These are phyloP conservation scores for Agelas oroides DNA, from an alignment of 37 sponge, comb jelly and placozoan species.

Conservation along the genomic window DNA sequence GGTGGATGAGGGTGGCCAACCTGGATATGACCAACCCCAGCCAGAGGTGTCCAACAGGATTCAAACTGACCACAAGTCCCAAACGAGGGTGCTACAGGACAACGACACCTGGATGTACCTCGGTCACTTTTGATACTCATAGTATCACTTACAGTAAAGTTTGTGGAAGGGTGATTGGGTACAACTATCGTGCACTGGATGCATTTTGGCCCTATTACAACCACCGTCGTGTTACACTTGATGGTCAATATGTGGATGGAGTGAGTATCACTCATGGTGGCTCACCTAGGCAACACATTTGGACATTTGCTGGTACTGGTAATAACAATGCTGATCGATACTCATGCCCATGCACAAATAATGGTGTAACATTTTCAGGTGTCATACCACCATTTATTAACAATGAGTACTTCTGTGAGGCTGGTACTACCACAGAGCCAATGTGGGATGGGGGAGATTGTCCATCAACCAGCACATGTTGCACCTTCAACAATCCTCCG, in stretches of 20 bases:
- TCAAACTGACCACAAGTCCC: background rate
- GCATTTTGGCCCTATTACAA: constrained; percentile 5
- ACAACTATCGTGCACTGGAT: constrained; percentile 8
- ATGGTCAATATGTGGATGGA: constrained; percentile 23
- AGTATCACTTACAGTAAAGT: constrained; percentile 9
- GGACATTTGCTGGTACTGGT: constrained; percentile 27
- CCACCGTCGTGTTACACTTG: background rate
- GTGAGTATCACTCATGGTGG: constrained; percentile 48
- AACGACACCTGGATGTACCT: background rate
- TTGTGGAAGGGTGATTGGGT: constrained; percentile 38
- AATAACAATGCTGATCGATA: background rate
- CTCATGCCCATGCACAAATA: constrained; percentile 15
- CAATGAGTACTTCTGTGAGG: constrained; percentile 49
- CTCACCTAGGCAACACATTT: constrained; percentile 39
- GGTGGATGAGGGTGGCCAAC: constrained; percentile 28
- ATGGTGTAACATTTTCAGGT: background rate
- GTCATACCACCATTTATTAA: constrained; percentile 14
- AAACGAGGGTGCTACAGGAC: background rate
- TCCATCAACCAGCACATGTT: constrained; percentile 10
- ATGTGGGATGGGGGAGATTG: constrained; percentile 58
- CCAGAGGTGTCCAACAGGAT: constrained; percentile 2
- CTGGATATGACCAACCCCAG: constrained; percentile 13
- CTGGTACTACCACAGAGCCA: constrained; percentile 20
- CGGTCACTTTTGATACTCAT: background rate
- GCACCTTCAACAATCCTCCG: constrained; percentile 12